Evolutionary conservation across 2,888 invertebrate genomes (phyloP).

Genomic region (Horisme vitalbata): DNA sequence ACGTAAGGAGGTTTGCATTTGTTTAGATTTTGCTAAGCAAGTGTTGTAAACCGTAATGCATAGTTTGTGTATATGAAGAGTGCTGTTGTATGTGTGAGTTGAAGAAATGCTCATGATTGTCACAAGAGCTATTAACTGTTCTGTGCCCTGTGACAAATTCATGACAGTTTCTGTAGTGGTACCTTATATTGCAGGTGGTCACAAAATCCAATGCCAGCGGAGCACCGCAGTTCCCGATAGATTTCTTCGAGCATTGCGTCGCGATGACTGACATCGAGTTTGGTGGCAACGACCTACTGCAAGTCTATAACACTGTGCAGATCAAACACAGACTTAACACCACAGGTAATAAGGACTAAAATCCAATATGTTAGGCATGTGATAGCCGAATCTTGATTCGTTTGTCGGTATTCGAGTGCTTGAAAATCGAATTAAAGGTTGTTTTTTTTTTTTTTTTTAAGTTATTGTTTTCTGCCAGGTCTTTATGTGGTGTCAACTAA

Average conservation of each 20-base stretch:
- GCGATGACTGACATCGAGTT: slow-evolving; percentile 96
- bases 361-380: not conserved
- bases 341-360: slow-evolving; percentile 51
- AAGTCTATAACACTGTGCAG: slow-evolving; percentile 96
- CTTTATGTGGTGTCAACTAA: slow-evolving; percentile 97
- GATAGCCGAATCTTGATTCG: not conserved
- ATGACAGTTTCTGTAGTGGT: too few relatives aligned
- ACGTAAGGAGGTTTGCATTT: too few relatives aligned
- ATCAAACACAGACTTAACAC: slow-evolving; percentile 95
- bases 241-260: slow-evolving; percentile 98
- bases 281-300: slow-evolving; percentile 96
- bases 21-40: too few relatives aligned
- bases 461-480: slow-evolving; percentile 72
- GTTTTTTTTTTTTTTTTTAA: too few relatives aligned
- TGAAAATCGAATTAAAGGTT: too few relatives aligned
- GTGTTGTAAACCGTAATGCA: too few relatives aligned
- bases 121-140: too few relatives aligned
- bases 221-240: slow-evolving; percentile 92
- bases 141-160: too few relatives aligned
- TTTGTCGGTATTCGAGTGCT: too few relatives aligned
- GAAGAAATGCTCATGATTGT: too few relatives aligned
- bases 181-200: slow-evolving; percentile 54
- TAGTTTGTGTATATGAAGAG: too few relatives aligned
- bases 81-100: too few relatives aligned
- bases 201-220: slow-evolving; percentile 78